Conservation (phyloP, 35 echinoderm and acorn worm genomes). For the Chiridota heheva region DNA sequence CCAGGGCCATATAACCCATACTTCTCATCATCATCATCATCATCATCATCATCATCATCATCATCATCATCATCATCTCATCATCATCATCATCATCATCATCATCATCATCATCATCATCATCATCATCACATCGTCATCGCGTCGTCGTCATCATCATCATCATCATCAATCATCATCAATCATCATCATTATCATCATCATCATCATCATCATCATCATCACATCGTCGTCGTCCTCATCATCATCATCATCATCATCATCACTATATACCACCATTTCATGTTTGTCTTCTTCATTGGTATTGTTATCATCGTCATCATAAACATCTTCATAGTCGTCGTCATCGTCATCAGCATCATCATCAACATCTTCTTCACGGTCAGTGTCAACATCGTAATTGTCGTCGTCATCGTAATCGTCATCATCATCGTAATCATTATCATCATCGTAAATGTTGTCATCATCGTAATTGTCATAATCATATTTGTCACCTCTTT, state of each 20-base stretch:
- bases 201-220: no score
- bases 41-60: conserved; percentile 11
- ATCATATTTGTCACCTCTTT: not conserved
- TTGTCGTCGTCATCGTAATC: not conserved
- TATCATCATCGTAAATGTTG: not conserved
- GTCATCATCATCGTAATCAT: conserved; percentile 1
- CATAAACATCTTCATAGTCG: conserved; percentile 19
- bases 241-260: not conserved
- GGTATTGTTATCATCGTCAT: conserved; percentile 53
- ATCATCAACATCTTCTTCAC: not conserved
- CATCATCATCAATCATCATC: conserved; percentile 11
- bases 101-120: conserved; percentile 11
- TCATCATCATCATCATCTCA: conserved; percentile 15
- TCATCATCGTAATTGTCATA: not conserved
- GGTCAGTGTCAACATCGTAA: not conserved
- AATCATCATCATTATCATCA: conserved; percentile 6
- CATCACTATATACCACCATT: not conserved
- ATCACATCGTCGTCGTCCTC: no score
- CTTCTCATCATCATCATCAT: conserved; percentile 8
- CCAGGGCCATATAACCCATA: no score
- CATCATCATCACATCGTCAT: not conserved
- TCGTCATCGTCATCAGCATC: not conserved
- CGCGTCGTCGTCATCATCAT: not conserved
- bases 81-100: not conserved
- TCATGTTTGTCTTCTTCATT: conserved; percentile 28